These are phyloP conservation scores for Drosophila subquinaria DNA, from an alignment of 2,888 invertebrate species.

Conservation along the genomic window DNA sequence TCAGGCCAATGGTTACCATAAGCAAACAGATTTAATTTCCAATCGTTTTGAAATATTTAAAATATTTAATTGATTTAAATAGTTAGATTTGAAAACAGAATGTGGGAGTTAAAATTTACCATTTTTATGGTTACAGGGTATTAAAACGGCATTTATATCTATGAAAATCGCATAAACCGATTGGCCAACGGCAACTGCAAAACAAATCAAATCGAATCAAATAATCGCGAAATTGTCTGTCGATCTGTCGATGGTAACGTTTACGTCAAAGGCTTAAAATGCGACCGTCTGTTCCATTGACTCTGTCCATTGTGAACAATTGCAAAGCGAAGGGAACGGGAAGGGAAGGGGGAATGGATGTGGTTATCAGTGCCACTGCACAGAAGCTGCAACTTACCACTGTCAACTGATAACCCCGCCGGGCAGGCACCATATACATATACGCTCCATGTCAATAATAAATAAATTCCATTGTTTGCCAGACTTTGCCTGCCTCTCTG, in stretches of 20 bases:
- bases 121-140: constrained; percentile 11
- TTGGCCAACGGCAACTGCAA: constrained; percentile 44
- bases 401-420: constrained; percentile 72
- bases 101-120: not conserved
- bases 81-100: not conserved
- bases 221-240: constrained; percentile 42
- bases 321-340: not conserved
- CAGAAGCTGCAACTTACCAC: constrained; percentile 56
- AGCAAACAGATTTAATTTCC: not conserved
- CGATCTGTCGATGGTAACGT: constrained; percentile 27
- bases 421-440: constrained; percentile 47
- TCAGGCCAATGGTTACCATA: not conserved
- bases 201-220: constrained; percentile 45
- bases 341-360: constrained; percentile 10
- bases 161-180: constrained; percentile 61
- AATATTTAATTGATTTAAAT: not conserved
- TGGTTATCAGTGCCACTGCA: constrained; percentile 66
- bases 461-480: constrained; percentile 75
- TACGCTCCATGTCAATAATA: constrained; percentile 71
- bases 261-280: constrained; percentile 64
- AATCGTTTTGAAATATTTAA: constrained; percentile 1
- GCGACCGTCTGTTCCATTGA: constrained; percentile 30
- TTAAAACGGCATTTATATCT: constrained; percentile 61
- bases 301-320: constrained; percentile 7
- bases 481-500: constrained; percentile 15